Evolutionary conservation across 1,140 invertebrate genomes (phyloP), one percentile per base, ranked within the genome.

Genomic region (Nilaparvata lugens): DNA sequence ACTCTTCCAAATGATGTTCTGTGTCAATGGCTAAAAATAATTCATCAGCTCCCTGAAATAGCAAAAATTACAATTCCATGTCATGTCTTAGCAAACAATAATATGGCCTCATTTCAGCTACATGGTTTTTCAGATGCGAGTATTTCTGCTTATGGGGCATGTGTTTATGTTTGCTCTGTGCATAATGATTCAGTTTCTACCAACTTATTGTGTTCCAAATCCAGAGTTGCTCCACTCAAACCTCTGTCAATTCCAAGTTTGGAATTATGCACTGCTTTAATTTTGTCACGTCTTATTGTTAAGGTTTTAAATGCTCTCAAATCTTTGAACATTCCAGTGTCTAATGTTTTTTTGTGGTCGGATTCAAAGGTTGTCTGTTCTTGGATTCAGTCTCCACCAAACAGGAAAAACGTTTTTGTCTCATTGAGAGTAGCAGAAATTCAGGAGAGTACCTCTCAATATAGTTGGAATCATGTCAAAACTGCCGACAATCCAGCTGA

Each of bases 401-500:
- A 25, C 11, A 40, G 57, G 11, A 69, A 62, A 62, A 65, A 70
- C 59, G 57, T 61, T 21, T 71, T 67, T 61, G 65, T 68, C 9
- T 42, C 59, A 11, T 71, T 71, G 48, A 14, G 69, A n/a, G 64
- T 72, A 6, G 59, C 65, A 16, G 63, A 68, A 58, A 71, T 72
- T 23, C 62, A 61, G 56, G 62, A 62, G 1, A 9, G 55, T 16
- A 40, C 60, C 9, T 43, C 56, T 21, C 21, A 45, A 1, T 25
- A 43, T 6, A n/a, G 64, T 9, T 72, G 68, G 69, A n/a, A 28
- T 4, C 63, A 71, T 61, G 62, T 71, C 0, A 60, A 42, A 14
- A 58, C 56, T 2, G 24, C 60, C n/a, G 56, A 67, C 21, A 75
- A 75, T 56, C 72, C 73, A 14, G 73, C 71, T 13, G 73, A 74